Conservation (phyloP, 1,140 invertebrate genomes). For the Bactericera cockerelli region DNA sequence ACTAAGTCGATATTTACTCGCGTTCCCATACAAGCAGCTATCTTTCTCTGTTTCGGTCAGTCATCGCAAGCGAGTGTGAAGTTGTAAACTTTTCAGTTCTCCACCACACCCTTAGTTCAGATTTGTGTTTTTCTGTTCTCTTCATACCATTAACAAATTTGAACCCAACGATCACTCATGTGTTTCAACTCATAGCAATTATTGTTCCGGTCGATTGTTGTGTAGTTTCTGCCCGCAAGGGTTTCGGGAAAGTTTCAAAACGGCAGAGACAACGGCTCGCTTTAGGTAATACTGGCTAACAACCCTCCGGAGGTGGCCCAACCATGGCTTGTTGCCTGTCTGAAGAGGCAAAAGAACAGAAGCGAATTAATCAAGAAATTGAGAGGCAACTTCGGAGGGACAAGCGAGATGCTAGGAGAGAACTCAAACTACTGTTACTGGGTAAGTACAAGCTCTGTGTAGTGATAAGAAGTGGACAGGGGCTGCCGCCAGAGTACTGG, state of each 20-base stretch:
- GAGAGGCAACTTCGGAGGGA: constrained; percentile 97
- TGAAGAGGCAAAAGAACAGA: constrained; percentile 99
- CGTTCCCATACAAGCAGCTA: background rate
- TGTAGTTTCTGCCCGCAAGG: constrained; percentile 19
- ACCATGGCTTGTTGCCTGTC: constrained; percentile 99
- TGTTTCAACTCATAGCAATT: constrained; percentile 16
- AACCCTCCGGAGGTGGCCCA: constrained; percentile 27
- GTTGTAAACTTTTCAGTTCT: background rate
- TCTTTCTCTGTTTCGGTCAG: background rate
- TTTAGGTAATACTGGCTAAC: constrained; percentile 29
- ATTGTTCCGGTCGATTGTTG: constrained; percentile 20
- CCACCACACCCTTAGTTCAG: background rate
- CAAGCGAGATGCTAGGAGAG: constrained; percentile 96
- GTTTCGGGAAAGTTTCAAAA: constrained; percentile 19
- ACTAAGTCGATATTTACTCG: background rate
- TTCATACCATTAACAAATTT: constrained; percentile 18
- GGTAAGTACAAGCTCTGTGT: too few relatives aligned
- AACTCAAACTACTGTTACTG: constrained; percentile 94
- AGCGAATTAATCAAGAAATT: constrained; percentile 99
- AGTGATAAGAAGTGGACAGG: too few relatives aligned
- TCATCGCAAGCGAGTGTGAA: too few relatives aligned
- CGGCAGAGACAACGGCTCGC: constrained; percentile 24
- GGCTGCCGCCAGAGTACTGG: too few relatives aligned
- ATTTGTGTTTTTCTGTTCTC: constrained; percentile 15
- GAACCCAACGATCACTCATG: constrained; percentile 3